Conservation (phyloP, 2,888 invertebrate genomes). For the Lordiphosa fenestrarum region DNA sequence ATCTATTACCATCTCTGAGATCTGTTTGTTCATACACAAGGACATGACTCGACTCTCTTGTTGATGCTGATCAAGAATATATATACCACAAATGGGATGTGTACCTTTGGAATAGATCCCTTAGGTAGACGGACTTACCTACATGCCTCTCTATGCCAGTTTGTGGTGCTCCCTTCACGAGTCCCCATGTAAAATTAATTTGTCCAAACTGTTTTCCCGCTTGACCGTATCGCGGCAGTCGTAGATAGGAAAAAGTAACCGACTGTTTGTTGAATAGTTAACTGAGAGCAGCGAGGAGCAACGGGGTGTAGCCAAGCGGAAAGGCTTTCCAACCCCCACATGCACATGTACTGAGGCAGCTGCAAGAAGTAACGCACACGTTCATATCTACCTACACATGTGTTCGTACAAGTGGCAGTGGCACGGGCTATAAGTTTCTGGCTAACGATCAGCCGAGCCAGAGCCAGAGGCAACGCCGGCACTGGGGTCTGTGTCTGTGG, state of each 20-base stretch:
- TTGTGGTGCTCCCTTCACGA: no score
- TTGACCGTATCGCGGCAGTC: constrained; percentile 1
- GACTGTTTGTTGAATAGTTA: constrained; percentile 49
- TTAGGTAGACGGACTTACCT: no score
- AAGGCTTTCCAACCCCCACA: constrained; percentile 58
- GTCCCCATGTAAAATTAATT: no score
- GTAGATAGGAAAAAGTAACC: constrained; percentile 24
- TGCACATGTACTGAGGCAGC: constrained; percentile 33
- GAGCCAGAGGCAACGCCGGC: constrained; percentile 31
- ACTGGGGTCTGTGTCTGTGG: constrained; percentile 18
- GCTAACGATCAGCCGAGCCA: constrained; percentile 16
- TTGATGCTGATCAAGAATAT: no score
- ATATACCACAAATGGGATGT: no score
- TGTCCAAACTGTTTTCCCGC: constrained; percentile 7
- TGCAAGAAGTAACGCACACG: constrained; percentile 41
- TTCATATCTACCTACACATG: constrained; percentile 1
- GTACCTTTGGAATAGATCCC: no score
- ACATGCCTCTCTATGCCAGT: no score
- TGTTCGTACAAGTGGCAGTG: background rate
- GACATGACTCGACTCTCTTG: no score
- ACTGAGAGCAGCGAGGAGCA: constrained; percentile 42
- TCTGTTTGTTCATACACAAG: no score
- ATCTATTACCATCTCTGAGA: no score
- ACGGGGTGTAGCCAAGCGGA: constrained; percentile 58
- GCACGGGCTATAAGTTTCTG: constrained; percentile 11